Evolutionary conservation across 2,797 vertebrate species (phyloP).

Genomic region (Neosilurus hyrtlii): DNA sequence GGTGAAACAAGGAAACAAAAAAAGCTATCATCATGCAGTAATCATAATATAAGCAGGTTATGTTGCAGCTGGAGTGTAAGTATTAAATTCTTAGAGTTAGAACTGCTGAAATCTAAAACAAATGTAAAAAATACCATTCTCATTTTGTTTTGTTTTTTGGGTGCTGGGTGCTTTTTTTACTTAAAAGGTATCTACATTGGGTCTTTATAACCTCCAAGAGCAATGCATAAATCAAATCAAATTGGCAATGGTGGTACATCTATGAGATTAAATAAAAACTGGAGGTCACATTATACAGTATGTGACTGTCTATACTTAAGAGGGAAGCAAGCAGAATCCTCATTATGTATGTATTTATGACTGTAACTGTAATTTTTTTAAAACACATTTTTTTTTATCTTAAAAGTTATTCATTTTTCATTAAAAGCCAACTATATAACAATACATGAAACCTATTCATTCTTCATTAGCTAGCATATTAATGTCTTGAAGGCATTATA

Average conservation of each 20-base stretch:
- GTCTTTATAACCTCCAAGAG: background rate
- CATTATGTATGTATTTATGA: background rate
- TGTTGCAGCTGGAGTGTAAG: background rate
- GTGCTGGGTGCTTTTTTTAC: background rate
- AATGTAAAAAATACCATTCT: background rate
- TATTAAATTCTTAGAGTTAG: background rate
- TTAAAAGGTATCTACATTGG: background rate
- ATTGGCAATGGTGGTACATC: background rate
- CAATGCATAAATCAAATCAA: background rate
- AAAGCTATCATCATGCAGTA: background rate
- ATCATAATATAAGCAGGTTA: constrained; percentile 3
- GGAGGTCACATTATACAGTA: background rate
- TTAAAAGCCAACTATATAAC: background rate
- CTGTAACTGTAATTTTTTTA: background rate
- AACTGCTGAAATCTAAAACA: background rate
- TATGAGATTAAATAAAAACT: background rate
- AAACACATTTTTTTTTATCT: background rate
- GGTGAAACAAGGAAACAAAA: background rate
- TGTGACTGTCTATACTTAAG: background rate
- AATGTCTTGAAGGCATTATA: background rate
- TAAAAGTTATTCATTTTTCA: no score
- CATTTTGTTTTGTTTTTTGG: no score
- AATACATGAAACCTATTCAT: background rate
- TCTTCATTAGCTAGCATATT: background rate
- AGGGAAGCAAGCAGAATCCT: background rate